Percentiles rank a stretch among this genome's conserved stretches.
Conservation (phyloP, 2,797 vertebrate species). For the Picus viridis region DNA sequence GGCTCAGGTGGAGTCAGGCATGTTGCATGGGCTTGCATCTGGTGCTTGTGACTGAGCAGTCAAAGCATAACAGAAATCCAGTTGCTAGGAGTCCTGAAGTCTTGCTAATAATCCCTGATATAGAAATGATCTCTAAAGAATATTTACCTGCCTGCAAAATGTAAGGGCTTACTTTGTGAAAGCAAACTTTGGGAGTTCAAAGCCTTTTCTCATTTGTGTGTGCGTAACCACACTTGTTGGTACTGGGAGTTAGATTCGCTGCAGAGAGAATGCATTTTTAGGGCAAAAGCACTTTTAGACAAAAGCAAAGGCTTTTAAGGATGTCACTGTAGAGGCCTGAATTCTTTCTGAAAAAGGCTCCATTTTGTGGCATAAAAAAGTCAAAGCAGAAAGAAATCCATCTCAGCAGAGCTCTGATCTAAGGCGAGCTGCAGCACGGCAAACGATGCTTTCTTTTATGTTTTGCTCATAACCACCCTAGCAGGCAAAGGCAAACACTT, state of each 20-base stretch:
- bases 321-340: neutral
- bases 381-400: neutral
- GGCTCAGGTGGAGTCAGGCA: neutral
- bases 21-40: neutral
- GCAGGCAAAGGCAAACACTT: slow-evolving; percentile 68
- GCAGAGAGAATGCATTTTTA: neutral
- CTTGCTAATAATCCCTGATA: neutral
- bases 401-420: neutral
- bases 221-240: neutral
- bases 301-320: slow-evolving; percentile 26
- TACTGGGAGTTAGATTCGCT: neutral
- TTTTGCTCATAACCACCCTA: slow-evolving; percentile 39
- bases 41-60: neutral
- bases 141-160: neutral
- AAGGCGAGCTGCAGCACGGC: neutral
- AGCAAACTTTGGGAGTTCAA: neutral
- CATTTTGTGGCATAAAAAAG: neutral
- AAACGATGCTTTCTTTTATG: slow-evolving; percentile 25
- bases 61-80: neutral
- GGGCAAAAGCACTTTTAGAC: neutral
- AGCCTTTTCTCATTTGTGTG: neutral
- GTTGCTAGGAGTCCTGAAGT: neutral
- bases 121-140: neutral
- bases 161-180: neutral
- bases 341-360: neutral